Evolutionary conservation across 2,113 vertebrate genomes (phyloP), one percentile per base, ranked within the genome.

Genomic region (Pithys albifrons): DNA sequence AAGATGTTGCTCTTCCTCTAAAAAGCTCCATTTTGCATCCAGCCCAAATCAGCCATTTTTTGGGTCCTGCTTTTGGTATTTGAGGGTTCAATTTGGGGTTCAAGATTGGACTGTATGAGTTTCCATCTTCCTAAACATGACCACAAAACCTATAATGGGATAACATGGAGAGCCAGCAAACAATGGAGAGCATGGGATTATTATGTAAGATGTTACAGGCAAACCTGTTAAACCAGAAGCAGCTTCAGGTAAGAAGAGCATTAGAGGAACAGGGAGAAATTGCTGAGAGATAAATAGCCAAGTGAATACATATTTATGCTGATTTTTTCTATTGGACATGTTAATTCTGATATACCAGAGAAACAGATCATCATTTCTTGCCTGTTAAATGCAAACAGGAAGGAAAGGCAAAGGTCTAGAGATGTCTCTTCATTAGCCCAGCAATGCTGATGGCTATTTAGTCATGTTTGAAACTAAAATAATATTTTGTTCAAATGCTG

Each of bases 401-500:
- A 76, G 62, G 66, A 61, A 79, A 89, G 84, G 62, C 75, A 91
- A 72, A 86, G 67, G 84, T 83, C 96, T 64, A 39, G 23, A 54
- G 76, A 13, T 84, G 45, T 74, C 45, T 85, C 59, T 71, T 69
- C 86, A 69, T 79, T 69, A 88, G 65, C 48, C 66, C 54, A 66
- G 58, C 3, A 19, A 62, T 62, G 70, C 2, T 87, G 82, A 94
- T 92, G 82, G 46, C 45, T 89, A 22, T 93, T 94, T 96, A 96
- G 95, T 91, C 64, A 39, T 48, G 82, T 94, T 94, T 85, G 76
- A 95, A 96, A 93, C 84, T 87, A 90, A 88, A 95, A 95, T 85
- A 97, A 88, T 96, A 95, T 96, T 96, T 97, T 93, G 86, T 88
- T 95, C 81, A 1, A 82, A 90, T 12, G 31, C 29, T 91, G 90